Percentiles rank a stretch among this genome's conserved stretches.
These are phyloP conservation scores for Acromyrmex echinatior DNA, from an alignment of 1,140 invertebrate genomes.

Conservation along the genomic window DNA sequence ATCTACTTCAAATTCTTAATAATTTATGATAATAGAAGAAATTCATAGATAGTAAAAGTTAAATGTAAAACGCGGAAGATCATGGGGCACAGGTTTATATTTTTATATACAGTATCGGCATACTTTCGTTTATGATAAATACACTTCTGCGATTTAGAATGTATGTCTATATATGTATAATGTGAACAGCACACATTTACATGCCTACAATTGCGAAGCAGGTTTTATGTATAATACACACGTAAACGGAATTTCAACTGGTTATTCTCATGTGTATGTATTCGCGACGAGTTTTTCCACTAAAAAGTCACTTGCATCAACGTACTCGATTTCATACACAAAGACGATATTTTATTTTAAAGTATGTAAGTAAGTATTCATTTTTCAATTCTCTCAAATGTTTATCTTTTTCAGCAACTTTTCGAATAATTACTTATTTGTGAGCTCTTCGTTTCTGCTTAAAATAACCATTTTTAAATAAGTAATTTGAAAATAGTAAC, in stretches of 20 bases:
- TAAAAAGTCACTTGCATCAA: background rate
- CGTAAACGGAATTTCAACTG: no score
- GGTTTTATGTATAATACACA: constrained; percentile 12
- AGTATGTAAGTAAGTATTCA: background rate
- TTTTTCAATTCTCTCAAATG: background rate
- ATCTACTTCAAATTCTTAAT: background rate
- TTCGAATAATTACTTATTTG: background rate
- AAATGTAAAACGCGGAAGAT: constrained; percentile 57
- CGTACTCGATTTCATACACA: background rate
- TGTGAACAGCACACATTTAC: background rate
- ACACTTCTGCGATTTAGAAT: constrained; percentile 9
- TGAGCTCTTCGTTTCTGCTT: background rate
- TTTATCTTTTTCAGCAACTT: background rate
- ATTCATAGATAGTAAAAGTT: background rate
- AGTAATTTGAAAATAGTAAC: background rate
- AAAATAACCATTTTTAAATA: background rate
- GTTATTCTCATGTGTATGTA: background rate
- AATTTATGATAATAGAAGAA: background rate
- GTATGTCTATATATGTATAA: background rate
- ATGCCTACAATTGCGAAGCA: background rate
- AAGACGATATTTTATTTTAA: background rate
- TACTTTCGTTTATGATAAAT: constrained; percentile 64
- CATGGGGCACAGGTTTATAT: background rate
- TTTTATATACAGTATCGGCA: background rate
- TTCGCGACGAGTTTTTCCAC: constrained; percentile 7